Evolutionary conservation across 2,888 invertebrate species (phyloP).

Genomic region (Melikaiella ostensackeni): DNA sequence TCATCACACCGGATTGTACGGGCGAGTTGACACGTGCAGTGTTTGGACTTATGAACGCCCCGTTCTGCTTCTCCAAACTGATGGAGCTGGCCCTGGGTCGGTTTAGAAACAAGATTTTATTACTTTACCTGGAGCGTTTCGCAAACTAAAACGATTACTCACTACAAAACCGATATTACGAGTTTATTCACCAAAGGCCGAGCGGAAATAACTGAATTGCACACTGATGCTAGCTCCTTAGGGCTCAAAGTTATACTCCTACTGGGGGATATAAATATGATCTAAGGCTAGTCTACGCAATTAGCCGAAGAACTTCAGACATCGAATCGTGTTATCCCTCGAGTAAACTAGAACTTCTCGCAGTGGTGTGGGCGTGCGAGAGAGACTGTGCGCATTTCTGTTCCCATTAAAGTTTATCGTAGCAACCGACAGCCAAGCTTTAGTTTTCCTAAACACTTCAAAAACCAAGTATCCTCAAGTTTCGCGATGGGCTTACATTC

Average conservation of each 20-base stretch:
- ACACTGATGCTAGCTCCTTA: slow-evolving; percentile 39
- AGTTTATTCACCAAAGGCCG: slow-evolving; percentile 28
- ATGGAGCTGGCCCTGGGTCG: slow-evolving; percentile 54
- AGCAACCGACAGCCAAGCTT: slow-evolving; percentile 56
- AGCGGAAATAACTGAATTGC: slow-evolving; percentile 42
- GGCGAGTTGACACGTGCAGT: slow-evolving; percentile 61
- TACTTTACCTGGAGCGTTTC: slow-evolving; percentile 45
- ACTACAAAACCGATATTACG: slow-evolving; percentile 12
- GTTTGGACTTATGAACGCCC: slow-evolving; percentile 64
- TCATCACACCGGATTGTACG: slow-evolving; percentile 56
- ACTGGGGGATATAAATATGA: slow-evolving; percentile 51
- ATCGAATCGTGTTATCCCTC: slow-evolving; percentile 59
- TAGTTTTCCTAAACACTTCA: slow-evolving; percentile 56
- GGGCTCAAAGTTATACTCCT: slow-evolving; percentile 41
- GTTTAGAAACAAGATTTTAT: slow-evolving; percentile 32
- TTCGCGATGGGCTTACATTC: slow-evolving; percentile 46
- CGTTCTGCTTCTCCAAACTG: slow-evolving; percentile 58
- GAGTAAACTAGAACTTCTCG: slow-evolving; percentile 47
- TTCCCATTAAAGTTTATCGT: slow-evolving; percentile 16
- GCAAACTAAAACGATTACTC: slow-evolving; percentile 11
- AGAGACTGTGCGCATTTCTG: slow-evolving; percentile 47
- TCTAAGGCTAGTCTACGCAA: slow-evolving; percentile 55
- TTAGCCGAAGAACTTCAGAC: slow-evolving; percentile 57
- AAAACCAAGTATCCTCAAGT: slow-evolving; percentile 60
- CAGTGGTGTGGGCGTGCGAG: slow-evolving; percentile 4